Evolutionary conservation across 2,113 vertebrate genomes (phyloP).

Genomic region (Psilopogon haemacephalus): DNA sequence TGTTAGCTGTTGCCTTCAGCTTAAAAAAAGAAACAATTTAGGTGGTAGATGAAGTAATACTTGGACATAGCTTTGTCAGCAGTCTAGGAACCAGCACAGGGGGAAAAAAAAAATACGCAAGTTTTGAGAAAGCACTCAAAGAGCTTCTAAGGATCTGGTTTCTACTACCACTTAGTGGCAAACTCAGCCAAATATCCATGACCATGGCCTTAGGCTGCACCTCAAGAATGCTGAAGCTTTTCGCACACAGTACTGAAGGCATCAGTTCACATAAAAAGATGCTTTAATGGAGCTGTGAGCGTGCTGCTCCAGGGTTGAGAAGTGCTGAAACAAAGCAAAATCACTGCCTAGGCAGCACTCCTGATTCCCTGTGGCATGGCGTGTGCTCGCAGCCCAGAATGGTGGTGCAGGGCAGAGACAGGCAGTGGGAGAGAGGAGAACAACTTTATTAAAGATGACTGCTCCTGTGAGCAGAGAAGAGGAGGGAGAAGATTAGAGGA

Average conservation of each 20-base stretch:
- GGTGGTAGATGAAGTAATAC: not conserved
- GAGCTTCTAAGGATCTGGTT: not conserved
- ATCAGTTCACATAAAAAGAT: not conserved
- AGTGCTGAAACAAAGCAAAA: slow-evolving; percentile 61
- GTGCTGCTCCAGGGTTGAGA: slow-evolving; percentile 29
- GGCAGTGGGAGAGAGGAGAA: not conserved
- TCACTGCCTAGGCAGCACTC: slow-evolving; percentile 20
- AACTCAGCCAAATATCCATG: not conserved
- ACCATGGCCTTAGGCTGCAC: not conserved
- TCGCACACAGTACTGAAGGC: not conserved
- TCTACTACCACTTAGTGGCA: not conserved
- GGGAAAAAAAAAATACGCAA: not conserved
- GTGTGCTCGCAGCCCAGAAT: not conserved
- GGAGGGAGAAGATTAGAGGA: slow-evolving; percentile 26
- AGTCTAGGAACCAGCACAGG: not conserved
- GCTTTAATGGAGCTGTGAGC: slow-evolving; percentile 38
- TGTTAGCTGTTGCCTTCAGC: not conserved
- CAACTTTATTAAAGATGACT: slow-evolving; percentile 15
- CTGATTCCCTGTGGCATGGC: slow-evolving; percentile 34
- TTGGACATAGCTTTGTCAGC: not conserved
- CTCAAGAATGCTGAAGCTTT: not conserved
- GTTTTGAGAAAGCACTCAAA: not conserved
- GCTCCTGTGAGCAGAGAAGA: not conserved
- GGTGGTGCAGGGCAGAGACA: not conserved
- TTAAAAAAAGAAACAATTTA: not conserved